Base-by-base conservation (phyloP, 2,888 invertebrate genomes). In the Acleris emargana region DNA sequence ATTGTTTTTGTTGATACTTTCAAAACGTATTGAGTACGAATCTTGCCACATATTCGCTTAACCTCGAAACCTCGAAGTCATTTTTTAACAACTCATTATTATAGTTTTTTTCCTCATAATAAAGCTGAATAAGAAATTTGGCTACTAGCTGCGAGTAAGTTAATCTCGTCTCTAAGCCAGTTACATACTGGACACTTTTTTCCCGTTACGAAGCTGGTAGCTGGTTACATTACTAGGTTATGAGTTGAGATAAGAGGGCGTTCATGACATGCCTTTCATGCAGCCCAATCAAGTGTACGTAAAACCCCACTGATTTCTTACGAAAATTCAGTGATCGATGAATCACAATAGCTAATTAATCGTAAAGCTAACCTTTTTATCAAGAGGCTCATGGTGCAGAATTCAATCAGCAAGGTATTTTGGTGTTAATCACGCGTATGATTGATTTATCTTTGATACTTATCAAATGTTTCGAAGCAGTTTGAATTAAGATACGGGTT, bases 361-460 rank as follows among this genome's bases (percentile, higher is more conserved):
- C 3, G 25, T 45, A 45, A 45, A 22, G 17, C 45, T 5, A 45
- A 45, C 17, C 42, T 28, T 5, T 61, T 47, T 53, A 61, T 61
- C 53, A 11, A 45, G 25, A 32, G 42, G 25, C 45, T 53, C 47
- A 28, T 13, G n/a, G 22, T 3, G 13, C 11, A 42, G 54, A 16
- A 25, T 7, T 51, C 51, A 25, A 52, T 59, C 53, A 47, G 16
- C 20, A 9, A 45, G 61, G 45, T 61, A 61, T 61, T 20, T 57
- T 45, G 2, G 49, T 13, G 4, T 49, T 49, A 49, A 49, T 20
- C n/a, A 16, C 54, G 43, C 28, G 20, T 47, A 45, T 53, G 47
- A 61, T 61, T 32, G 47, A 61, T 53, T 61, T 32, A 22, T 45
- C 11, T 47, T 53, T 60, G 43, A 60, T 38, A 9, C 38, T 38